Conservation (phyloP, 2,888 invertebrate species). For the Aleiodes testaceus region DNA sequence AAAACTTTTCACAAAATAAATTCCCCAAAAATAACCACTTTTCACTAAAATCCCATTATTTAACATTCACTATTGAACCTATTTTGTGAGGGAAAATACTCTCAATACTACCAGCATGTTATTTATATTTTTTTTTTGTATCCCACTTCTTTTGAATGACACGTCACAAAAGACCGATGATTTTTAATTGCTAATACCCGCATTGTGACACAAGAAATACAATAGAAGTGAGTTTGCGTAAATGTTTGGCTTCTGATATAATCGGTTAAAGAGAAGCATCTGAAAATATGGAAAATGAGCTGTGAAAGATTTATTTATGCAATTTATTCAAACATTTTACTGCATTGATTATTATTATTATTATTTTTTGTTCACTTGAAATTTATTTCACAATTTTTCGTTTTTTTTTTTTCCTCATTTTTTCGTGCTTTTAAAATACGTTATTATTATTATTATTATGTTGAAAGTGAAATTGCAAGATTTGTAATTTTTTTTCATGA, state of each 20-base stretch:
- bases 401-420: background rate
- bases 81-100: background rate
- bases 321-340: too few relatives aligned
- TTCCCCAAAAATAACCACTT: too few relatives aligned
- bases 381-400: too few relatives aligned
- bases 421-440: background rate
- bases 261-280: conserved; percentile 30
- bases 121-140: background rate
- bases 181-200: conserved; percentile 46
- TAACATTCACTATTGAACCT: too few relatives aligned
- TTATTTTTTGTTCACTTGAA: background rate
- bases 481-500: conserved; percentile 1
- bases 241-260: conserved; percentile 42
- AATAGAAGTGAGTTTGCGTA: conserved; percentile 6
- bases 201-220: conserved; percentile 37
- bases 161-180: conserved; percentile 29
- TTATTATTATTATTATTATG: background rate
- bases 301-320: background rate
- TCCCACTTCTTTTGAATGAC: background rate
- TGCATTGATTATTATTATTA: background rate
- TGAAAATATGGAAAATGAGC: conserved; percentile 18
- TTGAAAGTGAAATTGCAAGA: conserved; percentile 7
- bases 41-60: too few relatives aligned
- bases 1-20: too few relatives aligned
- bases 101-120: conserved; percentile 2